phyloP scores from a whole-genome alignment of 2,888 invertebrate genomes.

The Sepioteuthis lessoniana region DNA sequence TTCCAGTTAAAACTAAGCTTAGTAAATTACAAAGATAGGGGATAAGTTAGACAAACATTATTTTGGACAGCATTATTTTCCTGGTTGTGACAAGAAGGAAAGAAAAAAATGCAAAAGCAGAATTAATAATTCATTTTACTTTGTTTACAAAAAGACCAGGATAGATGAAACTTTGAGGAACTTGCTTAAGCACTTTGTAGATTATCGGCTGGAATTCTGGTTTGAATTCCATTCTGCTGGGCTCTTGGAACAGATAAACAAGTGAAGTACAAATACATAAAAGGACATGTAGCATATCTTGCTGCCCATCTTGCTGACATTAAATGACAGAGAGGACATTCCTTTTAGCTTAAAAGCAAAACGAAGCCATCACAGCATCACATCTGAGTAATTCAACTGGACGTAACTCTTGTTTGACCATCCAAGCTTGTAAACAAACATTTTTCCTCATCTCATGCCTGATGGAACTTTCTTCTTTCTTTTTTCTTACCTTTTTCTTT shows the following conservation, averaged over 20 bases:
- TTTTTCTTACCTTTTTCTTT: too few relatives aligned
- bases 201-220: background rate
- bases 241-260: background rate
- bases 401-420: background rate
- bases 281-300: background rate
- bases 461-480: background rate
- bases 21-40: too few relatives aligned
- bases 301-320: background rate
- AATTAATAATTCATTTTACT: too few relatives aligned
- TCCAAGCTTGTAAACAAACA: background rate
- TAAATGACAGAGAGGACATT: background rate
- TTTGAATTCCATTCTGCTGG: background rate
- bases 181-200: background rate
- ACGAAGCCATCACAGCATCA: background rate
- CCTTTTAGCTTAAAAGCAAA: conserved; percentile 19
- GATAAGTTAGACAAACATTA: too few relatives aligned
- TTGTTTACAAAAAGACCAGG: too few relatives aligned
- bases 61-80: too few relatives aligned
- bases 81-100: too few relatives aligned
- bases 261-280: background rate
- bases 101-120: too few relatives aligned
- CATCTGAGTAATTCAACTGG: conserved; percentile 16
- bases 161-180: background rate
- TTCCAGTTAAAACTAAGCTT: too few relatives aligned
- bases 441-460: background rate